Percentiles rank a stretch among this genome's conserved stretches.
Evolutionary conservation across 2,113 vertebrate genomes (phyloP).

Genomic region (Jacana jacana): DNA sequence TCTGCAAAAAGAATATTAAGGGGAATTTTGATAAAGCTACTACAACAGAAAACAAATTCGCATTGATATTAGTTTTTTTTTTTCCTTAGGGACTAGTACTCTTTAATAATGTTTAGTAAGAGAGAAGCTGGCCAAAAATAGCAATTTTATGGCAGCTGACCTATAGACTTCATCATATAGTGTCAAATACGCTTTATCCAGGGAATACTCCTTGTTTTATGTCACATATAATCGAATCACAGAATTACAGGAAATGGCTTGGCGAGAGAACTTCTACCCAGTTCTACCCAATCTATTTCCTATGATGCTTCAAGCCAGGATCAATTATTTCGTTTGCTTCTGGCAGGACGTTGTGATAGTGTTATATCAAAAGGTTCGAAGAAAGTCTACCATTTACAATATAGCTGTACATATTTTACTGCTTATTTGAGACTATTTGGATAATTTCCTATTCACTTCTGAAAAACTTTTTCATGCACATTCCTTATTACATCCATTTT

Average conservation of each 20-base stretch:
- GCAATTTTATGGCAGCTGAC: not conserved
- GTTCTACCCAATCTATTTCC: not conserved
- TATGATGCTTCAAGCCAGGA: not conserved
- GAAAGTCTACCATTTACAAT: not conserved
- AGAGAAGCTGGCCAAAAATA: not conserved
- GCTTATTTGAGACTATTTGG: not conserved
- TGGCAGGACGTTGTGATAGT: not conserved
- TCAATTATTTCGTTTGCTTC: not conserved
- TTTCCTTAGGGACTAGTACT: not conserved
- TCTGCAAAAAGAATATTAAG: not conserved
- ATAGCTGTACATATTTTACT: not conserved
- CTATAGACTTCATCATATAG: not conserved
- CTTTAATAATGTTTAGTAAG: not conserved
- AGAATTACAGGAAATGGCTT: not conserved
- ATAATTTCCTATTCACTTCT: not conserved
- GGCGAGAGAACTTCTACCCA: not conserved
- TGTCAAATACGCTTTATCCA: not conserved
- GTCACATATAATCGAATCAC: not conserved
- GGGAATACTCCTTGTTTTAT: not conserved
- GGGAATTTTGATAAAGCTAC: not conserved
- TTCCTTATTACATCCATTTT: not conserved
- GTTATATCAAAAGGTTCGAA: not conserved
- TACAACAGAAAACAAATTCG: not conserved
- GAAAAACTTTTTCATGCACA: not conserved
- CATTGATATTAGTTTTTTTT: not conserved